Base-by-base conservation (phyloP, 2,113 vertebrate genomes). In the Marmota monax region DNA sequence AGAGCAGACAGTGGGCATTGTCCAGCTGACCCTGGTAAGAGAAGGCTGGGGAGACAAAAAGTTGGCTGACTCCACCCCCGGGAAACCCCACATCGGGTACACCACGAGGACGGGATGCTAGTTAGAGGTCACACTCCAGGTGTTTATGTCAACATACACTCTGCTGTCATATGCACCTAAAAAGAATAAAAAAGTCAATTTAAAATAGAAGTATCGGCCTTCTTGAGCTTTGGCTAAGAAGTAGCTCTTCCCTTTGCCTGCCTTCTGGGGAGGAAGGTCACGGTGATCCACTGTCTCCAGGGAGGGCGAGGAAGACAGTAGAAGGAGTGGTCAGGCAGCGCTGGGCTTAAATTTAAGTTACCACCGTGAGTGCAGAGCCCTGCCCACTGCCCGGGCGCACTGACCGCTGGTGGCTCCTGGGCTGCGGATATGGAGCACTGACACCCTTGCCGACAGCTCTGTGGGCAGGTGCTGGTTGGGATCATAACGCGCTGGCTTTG, bases 401-500 rank as follows among this genome's bases (percentile, higher is more conserved):
- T 39, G 5, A 48, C 48, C 78, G 58, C 32, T 18, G 2, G 4
- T 12, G 88, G 61, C 94, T 32, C 16, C 94, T 18, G 1, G 9
- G 3, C 8, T 32, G 72, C 5, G 48, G 91, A 17, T 7, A 17
- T 0, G 1, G 27, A 5, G 32, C 22, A 4, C 7, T 45, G 27
- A 32, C 4, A 0, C 27, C 74, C 22, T 4, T 2, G 17, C 5
- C 1, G 84, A 63, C 34, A 14, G 63, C 72, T 37, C 84, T 25
- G 1, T 1, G 4, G 27, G 84, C 63, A 25, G 17, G 29, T 1
- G 9, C 91, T 9, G 82, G 92, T 25, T 65, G 16, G 45, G 29
- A 8, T 51, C 0, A 4, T 11, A 11, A 1, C 3, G 1, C 6
- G 0, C 1, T 9, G 5, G 65, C 11, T 48, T 23, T 80, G 13